Base-by-base conservation (phyloP, 2,888 invertebrate genomes). In the Philhelius pedissequus region DNA sequence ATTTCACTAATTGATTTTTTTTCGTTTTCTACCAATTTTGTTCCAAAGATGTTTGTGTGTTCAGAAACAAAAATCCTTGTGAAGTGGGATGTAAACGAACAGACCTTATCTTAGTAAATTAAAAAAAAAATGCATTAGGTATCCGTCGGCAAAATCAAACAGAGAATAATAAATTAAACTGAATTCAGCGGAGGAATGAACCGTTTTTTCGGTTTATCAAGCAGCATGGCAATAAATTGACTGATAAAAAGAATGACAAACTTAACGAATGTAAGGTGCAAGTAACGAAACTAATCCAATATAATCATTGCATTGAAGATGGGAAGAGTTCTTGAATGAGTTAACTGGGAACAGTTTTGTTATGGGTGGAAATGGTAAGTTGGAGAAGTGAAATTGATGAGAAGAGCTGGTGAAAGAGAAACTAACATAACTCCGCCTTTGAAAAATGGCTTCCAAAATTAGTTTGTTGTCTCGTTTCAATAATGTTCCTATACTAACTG, bases 231-330 rank as follows among this genome's bases (percentile, higher is more conserved):
- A 64, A 35, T 43, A 66, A 75, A 45, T 45, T 64, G 75, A 84
- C 84, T 84, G 80, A 75, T 60, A 71, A 30, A 71, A 45, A 18
- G 54, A 68, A 54, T 54, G 45, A 22, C 32, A 64, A 84, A 84
- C 84, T 84, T 84, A 84, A 84, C 84, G 84, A 84, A 84, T 20
- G 48, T 62, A 68, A 62, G 80, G 64, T 76, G 43, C 50, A 35
- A 45, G 69, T 60, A 78, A 69, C 68, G 18, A 3, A 32, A 60
- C 9, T 20, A 13, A 40, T 15, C 5, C 38, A 56, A 60, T 45
- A 52, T 50, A 56, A n/a, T n/a, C n/a, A n/a, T n/a, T n/a, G n/a
- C n/a, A n/a, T n/a, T n/a, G n/a, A 35, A 1, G 35, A 15, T 22
- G 40, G 20, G 38, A 60, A 15, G 60, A 40, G 60, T 43, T 40